Conservation (phyloP, 1,140 invertebrate genomes). For the Oscheius sp. region DNA sequence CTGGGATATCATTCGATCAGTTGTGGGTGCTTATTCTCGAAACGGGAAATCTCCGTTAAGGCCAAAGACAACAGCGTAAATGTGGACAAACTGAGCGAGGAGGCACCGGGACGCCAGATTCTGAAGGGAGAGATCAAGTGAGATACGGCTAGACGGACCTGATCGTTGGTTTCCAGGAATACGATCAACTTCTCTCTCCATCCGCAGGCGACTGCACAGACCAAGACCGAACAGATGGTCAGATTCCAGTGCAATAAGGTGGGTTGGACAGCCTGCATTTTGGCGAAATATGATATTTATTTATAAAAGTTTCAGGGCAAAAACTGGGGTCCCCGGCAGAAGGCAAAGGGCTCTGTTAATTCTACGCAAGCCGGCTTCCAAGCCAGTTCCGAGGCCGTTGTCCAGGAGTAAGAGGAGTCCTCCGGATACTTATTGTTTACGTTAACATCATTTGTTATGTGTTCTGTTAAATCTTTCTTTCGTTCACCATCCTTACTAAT, state of each 20-base stretch:
- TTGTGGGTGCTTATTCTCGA: not conserved
- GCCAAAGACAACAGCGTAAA: slow-evolving; percentile 18
- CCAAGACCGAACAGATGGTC: slow-evolving; percentile 44
- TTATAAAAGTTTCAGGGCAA: slow-evolving; percentile 44
- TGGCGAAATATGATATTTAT: not conserved
- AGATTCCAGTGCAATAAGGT: slow-evolving; percentile 55
- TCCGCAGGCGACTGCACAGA: slow-evolving; percentile 43
- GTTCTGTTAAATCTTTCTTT: no score
- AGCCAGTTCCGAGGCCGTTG: not conserved
- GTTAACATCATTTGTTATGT: no score
- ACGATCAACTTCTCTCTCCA: slow-evolving; percentile 47
- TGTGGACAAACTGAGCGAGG: slow-evolving; percentile 8
- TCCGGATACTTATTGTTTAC: no score
- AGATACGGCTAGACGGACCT: not conserved
- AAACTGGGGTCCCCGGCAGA: slow-evolving; percentile 59
- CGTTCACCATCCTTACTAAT: no score
- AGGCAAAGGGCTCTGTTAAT: slow-evolving; percentile 59
- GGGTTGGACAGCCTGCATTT: not conserved
- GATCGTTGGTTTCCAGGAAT: slow-evolving; percentile 43
- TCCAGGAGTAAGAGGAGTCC: slow-evolving; percentile 16
- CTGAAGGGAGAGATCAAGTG: slow-evolving; percentile 32
- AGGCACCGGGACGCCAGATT: slow-evolving; percentile 35
- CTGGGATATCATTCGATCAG: slow-evolving; percentile 69
- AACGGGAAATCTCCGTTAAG: not conserved
- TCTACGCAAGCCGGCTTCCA: slow-evolving; percentile 50